These are phyloP conservation scores for Ranitomeya variabilis DNA, from an alignment of 2,113 vertebrate genomes.

Conservation along the genomic window DNA sequence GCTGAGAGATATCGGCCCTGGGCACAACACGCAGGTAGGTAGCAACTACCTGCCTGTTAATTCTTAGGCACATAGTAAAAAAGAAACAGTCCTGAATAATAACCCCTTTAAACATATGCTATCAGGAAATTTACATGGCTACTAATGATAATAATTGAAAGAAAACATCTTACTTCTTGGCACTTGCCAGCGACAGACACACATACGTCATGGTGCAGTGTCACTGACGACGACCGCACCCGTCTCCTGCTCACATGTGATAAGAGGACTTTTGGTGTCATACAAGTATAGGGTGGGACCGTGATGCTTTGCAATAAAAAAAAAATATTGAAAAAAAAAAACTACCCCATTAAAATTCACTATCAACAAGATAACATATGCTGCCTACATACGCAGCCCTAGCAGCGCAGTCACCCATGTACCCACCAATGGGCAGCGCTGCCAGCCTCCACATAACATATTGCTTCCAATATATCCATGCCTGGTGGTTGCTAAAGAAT, in stretches of 20 bases:
- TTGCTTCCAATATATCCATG: not conserved
- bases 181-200: not conserved
- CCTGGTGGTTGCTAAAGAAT: not conserved
- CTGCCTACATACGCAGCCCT: not conserved
- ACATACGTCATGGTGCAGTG: not conserved
- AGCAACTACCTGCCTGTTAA: no score
- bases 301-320: not conserved
- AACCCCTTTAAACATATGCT: no score
- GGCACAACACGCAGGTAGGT: no score
- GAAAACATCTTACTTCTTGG: not conserved
- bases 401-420: not conserved
- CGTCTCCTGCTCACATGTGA: slow-evolving; percentile 33
- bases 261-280: not conserved
- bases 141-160: no score
- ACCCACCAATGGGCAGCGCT: not conserved
- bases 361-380: not conserved
- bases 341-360: not conserved
- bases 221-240: slow-evolving; percentile 44
- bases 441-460: not conserved
- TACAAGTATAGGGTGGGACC: not conserved
- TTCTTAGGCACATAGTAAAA: no score
- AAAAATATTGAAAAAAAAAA: not conserved
- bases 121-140: no score
- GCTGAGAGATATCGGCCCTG: no score
- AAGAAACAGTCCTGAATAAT: no score